Base-by-base conservation (phyloP, 2,113 vertebrate species). In the Paracanthobrama guichenoti region DNA sequence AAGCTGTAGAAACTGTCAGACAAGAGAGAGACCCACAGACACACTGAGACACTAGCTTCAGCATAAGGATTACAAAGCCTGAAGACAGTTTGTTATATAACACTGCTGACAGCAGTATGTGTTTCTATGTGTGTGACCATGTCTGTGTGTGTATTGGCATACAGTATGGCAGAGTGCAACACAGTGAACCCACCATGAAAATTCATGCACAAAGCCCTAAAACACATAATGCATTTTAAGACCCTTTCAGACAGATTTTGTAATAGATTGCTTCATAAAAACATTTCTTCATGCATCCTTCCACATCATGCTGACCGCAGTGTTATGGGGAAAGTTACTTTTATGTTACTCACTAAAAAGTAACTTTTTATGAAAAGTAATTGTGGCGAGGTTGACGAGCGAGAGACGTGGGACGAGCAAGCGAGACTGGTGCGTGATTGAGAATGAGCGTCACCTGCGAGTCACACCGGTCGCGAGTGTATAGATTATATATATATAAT, bases 1-100 rank as follows among this genome's bases (percentile, higher is more conserved):
- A 12, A 39, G 31, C 55, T 44, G 13, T 9, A 60, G 31, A 77
- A 77, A n/a, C 13, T 39, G 20, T 42, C 76, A 44, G n/a, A 12
- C 71, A 48, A 48, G 35, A 57, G 28, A 50, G 73, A 84, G 53
- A 84, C 48, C 72, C 72, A 84, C 82, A 84, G 72, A 66, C 48
- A 64, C 72, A 66, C 26, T 18, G 31, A 76, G 71, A 72, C 69
- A 72, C 22, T 46, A 72, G 66, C 82, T 39, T 76, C 72, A 76
- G 59, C 28, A 53, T 5, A 66, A 39, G 59, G 18, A 44, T 84
- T 57, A 59, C 16, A 2, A 71, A 18, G 28, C 28, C 35, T 53
- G 46, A 64, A 42, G 80, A 35, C 64, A 24, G 39, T 53, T 46
- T 26, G 50, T 83, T 42, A 74, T 53, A 26, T 28, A n/a, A 60